Percentiles rank a stretch among this genome's conserved stretches.
phyloP scores from a whole-genome alignment of 2,113 vertebrate genomes.

The Limnothrissa miodon region DNA sequence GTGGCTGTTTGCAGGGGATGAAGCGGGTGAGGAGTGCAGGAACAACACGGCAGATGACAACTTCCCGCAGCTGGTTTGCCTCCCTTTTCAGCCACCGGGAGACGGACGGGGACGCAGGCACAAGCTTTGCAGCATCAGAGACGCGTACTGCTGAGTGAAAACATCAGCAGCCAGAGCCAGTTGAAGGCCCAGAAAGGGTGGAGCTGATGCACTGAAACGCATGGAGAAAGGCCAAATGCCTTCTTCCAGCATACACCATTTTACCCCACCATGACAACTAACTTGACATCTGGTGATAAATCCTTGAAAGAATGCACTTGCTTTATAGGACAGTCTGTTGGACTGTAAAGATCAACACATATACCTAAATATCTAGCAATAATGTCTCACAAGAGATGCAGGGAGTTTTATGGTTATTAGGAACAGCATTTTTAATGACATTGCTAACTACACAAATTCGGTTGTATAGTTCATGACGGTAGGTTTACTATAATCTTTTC shows the following conservation, averaged over 20 bases:
- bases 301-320: not conserved
- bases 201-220: not conserved
- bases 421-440: not conserved
- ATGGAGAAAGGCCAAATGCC: not conserved
- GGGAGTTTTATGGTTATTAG: not conserved
- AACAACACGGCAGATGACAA: slow-evolving; percentile 56
- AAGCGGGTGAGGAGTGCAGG: slow-evolving; percentile 60
- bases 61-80: slow-evolving; percentile 73
- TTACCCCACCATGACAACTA: not conserved
- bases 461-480: not conserved
- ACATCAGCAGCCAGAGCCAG: not conserved
- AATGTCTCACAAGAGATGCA: not conserved
- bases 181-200: not conserved
- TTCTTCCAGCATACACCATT: not conserved
- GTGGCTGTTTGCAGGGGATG: slow-evolving; percentile 50
- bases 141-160: slow-evolving; percentile 59
- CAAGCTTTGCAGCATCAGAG: slow-evolving; percentile 44
- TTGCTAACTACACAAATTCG: not conserved
- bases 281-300: too few species aligned
- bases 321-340: not conserved
- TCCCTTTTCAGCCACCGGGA: slow-evolving; percentile 75
- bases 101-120: slow-evolving; percentile 64
- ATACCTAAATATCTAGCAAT: not conserved
- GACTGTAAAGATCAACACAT: not conserved
- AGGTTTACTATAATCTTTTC: not conserved